phyloP scores from a whole-genome alignment of 2,113 vertebrate genomes.

The Petromus typicus region DNA sequence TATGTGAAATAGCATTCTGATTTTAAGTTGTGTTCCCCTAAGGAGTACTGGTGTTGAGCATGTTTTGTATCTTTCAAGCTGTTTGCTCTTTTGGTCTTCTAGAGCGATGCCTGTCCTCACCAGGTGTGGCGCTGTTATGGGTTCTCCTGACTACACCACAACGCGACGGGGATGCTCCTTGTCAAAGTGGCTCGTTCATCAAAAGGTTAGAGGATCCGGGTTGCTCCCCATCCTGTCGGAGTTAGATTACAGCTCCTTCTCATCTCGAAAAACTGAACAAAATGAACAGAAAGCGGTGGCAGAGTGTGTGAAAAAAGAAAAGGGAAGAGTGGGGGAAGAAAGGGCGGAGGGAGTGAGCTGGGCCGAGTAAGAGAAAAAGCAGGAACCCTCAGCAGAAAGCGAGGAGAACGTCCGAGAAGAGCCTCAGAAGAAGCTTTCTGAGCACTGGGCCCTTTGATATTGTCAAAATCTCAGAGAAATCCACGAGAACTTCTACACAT shows the following conservation, averaged over 20 bases:
- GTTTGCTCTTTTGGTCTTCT: not conserved
- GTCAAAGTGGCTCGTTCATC: not conserved
- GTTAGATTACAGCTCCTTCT: not conserved
- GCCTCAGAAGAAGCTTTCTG: not conserved
- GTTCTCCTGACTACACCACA: not conserved
- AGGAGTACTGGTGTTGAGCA: not conserved
- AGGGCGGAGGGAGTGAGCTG: not conserved
- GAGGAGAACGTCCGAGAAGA: not conserved
- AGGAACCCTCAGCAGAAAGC: not conserved
- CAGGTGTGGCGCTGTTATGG: not conserved
- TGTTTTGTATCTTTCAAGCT: not conserved
- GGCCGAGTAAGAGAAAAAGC: not conserved
- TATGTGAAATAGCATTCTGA: not conserved
- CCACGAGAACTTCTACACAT: not conserved
- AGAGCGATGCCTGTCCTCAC: not conserved
- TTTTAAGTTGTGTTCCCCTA: not conserved
- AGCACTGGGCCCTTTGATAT: not conserved
- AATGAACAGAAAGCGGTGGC: not conserved
- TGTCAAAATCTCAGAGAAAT: not conserved
- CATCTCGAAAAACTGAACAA: not conserved
- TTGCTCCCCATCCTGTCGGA: not conserved
- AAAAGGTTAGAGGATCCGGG: not conserved
- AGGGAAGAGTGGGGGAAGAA: not conserved
- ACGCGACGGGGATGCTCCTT: not conserved
- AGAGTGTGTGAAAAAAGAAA: not conserved